Evolutionary conservation across 2,888 invertebrate species (phyloP).

Genomic region (Dolichomitus sp.): DNA sequence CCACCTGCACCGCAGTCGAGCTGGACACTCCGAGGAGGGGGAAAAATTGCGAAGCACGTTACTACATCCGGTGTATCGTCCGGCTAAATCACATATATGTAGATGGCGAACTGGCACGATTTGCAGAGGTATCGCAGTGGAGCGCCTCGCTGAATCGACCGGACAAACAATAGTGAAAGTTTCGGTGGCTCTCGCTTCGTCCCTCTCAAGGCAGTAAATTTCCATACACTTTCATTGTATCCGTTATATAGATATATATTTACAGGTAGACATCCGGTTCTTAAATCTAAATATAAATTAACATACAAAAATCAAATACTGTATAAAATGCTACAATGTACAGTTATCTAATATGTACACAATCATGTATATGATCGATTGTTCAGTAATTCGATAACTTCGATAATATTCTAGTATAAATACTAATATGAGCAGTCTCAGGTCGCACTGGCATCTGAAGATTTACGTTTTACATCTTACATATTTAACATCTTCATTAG

Average conservation of each 20-base stretch:
- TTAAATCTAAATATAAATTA: constrained; percentile 49
- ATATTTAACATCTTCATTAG: constrained; percentile 3
- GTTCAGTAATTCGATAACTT: constrained; percentile 30
- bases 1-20: background rate
- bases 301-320: constrained; percentile 24
- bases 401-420: constrained; percentile 34
- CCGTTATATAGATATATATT: constrained; percentile 45
- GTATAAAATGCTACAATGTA: constrained; percentile 34
- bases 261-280: constrained; percentile 49
- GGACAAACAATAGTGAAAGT: constrained; percentile 61
- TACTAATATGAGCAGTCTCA: constrained; percentile 25
- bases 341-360: constrained; percentile 42
- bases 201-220: constrained; percentile 47
- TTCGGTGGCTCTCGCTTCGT: constrained; percentile 30
- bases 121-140: constrained; percentile 17
- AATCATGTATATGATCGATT: constrained; percentile 23
- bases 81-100: constrained; percentile 33
- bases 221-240: constrained; percentile 58
- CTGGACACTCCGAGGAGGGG: background rate
- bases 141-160: constrained; percentile 11
- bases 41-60: constrained; percentile 35
- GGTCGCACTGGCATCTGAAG: constrained; percentile 35
- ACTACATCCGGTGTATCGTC: constrained; percentile 60
- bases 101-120: constrained; percentile 27
- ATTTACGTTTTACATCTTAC: background rate